These are phyloP conservation scores for Solea solea DNA, from an alignment of 2,113 vertebrate species.

Conservation along the genomic window DNA sequence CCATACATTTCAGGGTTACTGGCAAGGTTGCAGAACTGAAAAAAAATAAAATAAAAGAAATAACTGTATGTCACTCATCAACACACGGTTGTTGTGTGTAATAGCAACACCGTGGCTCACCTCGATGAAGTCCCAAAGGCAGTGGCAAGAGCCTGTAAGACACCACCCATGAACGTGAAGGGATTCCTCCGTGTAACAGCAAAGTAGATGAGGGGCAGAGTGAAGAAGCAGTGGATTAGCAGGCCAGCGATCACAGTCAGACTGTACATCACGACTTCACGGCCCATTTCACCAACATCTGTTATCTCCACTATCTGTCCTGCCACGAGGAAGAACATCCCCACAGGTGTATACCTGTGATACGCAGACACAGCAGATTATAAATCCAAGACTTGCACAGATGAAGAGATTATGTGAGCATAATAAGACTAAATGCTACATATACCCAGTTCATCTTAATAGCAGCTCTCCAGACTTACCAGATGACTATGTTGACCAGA, in stretches of 20 bases:
- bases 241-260: constrained; percentile 88
- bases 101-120: constrained; percentile 59
- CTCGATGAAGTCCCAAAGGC: constrained; percentile 93
- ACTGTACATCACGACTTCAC: constrained; percentile 88
- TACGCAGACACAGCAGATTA: not conserved
- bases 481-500: constrained; percentile 76
- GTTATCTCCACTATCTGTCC: constrained; percentile 93
- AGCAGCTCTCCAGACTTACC: constrained; percentile 38
- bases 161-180: constrained; percentile 84
- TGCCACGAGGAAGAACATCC: constrained; percentile 90
- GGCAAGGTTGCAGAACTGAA: constrained; percentile 89
- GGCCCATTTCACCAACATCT: constrained; percentile 85
- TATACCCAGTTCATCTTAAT: no score
- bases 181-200: constrained; percentile 87
- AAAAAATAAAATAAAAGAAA: not conserved
- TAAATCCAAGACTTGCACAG: no score
- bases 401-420: no score
- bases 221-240: constrained; percentile 86
- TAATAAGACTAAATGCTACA: no score
- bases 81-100: no score
- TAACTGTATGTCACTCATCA: no score
- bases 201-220: constrained; percentile 90
- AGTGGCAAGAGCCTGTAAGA: constrained; percentile 88
- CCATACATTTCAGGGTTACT: constrained; percentile 89
- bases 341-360: constrained; percentile 88